Conservation (phyloP, 2,888 invertebrate species). For the Diaprepes abbreviatus region DNA sequence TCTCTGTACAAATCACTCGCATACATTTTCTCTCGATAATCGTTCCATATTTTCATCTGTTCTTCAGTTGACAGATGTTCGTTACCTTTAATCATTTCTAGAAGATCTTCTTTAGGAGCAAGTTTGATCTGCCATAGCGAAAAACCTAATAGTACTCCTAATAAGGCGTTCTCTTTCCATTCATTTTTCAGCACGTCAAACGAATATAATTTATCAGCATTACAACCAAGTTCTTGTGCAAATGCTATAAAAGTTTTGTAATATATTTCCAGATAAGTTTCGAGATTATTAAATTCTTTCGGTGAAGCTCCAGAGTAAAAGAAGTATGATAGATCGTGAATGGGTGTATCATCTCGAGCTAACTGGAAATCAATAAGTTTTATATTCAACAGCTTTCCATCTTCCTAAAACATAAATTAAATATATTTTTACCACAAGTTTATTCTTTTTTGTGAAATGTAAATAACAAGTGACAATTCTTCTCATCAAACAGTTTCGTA, state of each 20-base stretch:
- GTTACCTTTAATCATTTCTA: not conserved
- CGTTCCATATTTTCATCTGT: not conserved
- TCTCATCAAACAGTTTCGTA: no score
- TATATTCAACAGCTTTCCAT: conserved; percentile 42
- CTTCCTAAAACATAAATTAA: conserved; percentile 36
- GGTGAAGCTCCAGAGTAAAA: no score
- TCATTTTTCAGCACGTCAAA: conserved; percentile 31
- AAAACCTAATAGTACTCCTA: conserved; percentile 26
- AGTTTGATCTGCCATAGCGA: conserved; percentile 30
- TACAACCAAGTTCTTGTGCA: conserved; percentile 15
- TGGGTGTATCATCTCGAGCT: no score
- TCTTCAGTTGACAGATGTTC: not conserved
- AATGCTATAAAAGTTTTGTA: no score
- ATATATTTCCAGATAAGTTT: conserved; percentile 38
- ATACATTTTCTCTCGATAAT: no score
- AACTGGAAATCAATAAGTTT: conserved; percentile 52
- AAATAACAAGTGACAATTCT: no score
- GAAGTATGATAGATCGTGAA: no score
- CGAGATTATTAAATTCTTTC: conserved; percentile 33
- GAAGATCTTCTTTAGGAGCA: conserved; percentile 21
- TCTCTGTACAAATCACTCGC: no score
- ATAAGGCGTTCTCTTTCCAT: no score
- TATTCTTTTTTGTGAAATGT: no score
- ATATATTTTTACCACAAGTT: no score
- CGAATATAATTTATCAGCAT: conserved; percentile 29